A percentile compares a stretch with the other conserved stretches of the same genome.
These are phyloP conservation scores for Mesaphorura yosii DNA, from an alignment of 1,140 invertebrate genomes.

Conservation along the genomic window DNA sequence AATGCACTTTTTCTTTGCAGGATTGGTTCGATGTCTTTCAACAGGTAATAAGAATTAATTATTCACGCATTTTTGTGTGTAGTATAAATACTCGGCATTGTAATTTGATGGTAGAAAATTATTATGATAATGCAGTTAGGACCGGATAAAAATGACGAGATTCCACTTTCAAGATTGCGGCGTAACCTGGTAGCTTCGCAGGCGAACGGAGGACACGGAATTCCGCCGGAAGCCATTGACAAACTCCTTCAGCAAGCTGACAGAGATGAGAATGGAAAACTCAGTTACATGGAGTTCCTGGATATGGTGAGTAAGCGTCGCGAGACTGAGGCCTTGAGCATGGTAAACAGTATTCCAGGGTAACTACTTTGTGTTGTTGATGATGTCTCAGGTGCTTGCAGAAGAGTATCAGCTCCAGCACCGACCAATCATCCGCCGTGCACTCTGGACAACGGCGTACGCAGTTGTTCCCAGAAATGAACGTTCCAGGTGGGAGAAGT, in stretches of 20 bases:
- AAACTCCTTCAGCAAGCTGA: conserved; percentile 60
- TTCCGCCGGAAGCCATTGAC: conserved; percentile 56
- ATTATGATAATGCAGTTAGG: conserved; percentile 52
- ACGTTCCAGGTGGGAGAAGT: conserved; percentile 6
- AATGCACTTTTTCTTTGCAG: background rate
- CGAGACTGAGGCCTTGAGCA: background rate
- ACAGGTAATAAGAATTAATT: background rate
- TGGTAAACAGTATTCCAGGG: no score
- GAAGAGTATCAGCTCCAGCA: background rate
- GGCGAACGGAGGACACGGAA: conserved; percentile 52
- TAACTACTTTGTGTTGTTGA: background rate
- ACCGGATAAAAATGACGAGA: conserved; percentile 55
- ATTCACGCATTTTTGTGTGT: background rate
- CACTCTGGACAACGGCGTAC: background rate
- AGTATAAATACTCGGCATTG: no score
- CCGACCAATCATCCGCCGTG: conserved; percentile 9
- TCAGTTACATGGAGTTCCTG: conserved; percentile 68
- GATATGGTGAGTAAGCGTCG: conserved; percentile 50
- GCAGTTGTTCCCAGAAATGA: conserved; percentile 1
- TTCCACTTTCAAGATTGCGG: conserved; percentile 57
- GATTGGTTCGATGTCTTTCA: background rate
- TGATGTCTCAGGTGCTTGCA: background rate
- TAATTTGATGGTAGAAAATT: background rate
- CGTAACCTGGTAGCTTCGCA: conserved; percentile 49
- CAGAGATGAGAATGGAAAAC: conserved; percentile 54